These are phyloP conservation scores for Peromyscus californicus DNA, from an alignment of 2,113 vertebrate genomes.

Conservation along the genomic window DNA sequence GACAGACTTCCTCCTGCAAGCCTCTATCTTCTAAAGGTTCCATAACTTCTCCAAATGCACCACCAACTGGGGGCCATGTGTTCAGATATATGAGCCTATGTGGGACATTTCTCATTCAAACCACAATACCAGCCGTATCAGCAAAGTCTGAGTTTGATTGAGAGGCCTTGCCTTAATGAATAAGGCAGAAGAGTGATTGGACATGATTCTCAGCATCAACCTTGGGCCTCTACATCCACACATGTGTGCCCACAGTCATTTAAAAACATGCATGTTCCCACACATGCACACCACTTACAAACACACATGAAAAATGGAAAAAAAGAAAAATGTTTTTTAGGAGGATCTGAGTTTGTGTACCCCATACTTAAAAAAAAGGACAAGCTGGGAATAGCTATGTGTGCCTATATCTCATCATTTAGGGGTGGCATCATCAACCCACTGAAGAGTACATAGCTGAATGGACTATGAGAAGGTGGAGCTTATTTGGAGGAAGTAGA, in stretches of 20 bases:
- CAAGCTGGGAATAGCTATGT: background rate
- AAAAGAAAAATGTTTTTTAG: background rate
- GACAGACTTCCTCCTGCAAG: background rate
- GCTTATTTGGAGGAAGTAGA: background rate
- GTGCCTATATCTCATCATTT: background rate
- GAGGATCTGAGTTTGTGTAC: background rate
- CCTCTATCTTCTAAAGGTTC: background rate
- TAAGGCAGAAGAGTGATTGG: background rate
- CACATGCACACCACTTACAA: background rate
- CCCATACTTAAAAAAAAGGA: background rate
- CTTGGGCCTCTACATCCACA: background rate
- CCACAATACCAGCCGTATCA: background rate
- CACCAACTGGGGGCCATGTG: background rate
- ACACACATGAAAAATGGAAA: background rate
- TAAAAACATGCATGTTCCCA: background rate
- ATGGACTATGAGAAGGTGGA: background rate
- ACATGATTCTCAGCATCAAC: background rate
- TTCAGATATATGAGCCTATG: background rate
- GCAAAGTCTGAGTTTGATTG: background rate
- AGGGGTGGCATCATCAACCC: background rate
- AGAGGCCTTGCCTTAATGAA: background rate
- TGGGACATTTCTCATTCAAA: background rate
- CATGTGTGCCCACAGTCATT: background rate
- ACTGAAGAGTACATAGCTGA: background rate
- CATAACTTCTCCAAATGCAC: background rate